Conservation (phyloP, 2,888 invertebrate genomes). For the Amphipoea lucens region DNA sequence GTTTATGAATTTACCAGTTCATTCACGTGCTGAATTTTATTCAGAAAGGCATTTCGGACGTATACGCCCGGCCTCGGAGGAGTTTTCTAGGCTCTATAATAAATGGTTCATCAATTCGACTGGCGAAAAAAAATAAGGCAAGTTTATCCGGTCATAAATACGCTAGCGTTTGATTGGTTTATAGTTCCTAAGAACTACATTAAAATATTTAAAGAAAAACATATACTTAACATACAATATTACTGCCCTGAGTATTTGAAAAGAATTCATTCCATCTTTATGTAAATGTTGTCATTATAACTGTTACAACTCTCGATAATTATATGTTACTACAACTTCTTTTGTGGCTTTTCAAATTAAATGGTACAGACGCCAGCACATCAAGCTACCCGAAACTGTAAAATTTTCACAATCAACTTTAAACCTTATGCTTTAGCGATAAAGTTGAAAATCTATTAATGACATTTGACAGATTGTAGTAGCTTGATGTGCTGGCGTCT, state of each 20-base stretch:
- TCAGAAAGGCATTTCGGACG: not conserved
- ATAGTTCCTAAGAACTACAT: not conserved
- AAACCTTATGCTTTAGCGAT: too few species aligned
- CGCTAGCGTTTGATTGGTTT: not conserved
- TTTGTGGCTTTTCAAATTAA: constrained; percentile 8
- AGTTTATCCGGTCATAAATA: not conserved
- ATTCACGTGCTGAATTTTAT: not conserved
- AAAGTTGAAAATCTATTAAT: too few species aligned
- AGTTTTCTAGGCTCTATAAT: not conserved
- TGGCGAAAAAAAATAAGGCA: not conserved
- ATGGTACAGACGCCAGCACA: too few species aligned
- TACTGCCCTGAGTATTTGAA: constrained; percentile 16
- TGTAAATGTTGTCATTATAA: constrained; percentile 31
- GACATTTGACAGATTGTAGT: too few species aligned
- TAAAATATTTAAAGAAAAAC: not conserved
- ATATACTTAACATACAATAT: not conserved
- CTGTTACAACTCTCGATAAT: constrained; percentile 37
- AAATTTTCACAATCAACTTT: too few species aligned
- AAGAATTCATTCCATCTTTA: constrained; percentile 39
- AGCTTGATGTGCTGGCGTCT: too few species aligned
- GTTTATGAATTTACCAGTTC: not conserved
- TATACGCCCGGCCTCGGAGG: not conserved
- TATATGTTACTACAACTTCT: constrained; percentile 3
- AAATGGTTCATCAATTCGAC: not conserved
- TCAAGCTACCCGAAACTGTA: too few species aligned